Base-by-base conservation (phyloP, 2,888 invertebrate genomes). In the Stenoptilia bipunctidactyla region DNA sequence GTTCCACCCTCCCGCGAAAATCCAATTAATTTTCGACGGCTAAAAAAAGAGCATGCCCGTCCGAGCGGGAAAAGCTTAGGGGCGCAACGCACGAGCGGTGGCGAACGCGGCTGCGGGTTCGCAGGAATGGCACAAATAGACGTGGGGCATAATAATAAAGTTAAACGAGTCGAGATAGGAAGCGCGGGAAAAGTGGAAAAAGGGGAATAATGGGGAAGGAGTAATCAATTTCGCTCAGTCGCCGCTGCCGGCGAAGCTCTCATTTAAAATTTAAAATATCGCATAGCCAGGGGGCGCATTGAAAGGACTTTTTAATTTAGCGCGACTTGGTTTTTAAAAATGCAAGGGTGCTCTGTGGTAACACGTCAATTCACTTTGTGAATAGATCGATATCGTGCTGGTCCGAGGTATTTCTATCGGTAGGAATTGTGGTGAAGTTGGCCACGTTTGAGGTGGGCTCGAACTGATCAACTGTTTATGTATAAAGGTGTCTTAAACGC, bases 171-270 rank as follows among this genome's bases (percentile, higher is more conserved):
- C 65, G 69, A 71, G 68, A 73, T 72, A 70, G 63, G 61, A 66
- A 72, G 67, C 20, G 3, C 59, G 64, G 60, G 66, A 67, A 73
- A 75, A 70, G 68, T 69, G 69, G 72, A 71, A 82, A 76, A 79
- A 77, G 75, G 71, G 76, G 77, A 79, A 82, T 82, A 82, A 82
- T 82, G 69, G 76, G 71, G 76, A 75, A 77, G 71, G 76, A 80
- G 82, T 82, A 83, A 83, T 83, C 83, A 83, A 83, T 83, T 82
- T 80, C 73, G 74, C 70, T 73, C 77, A 77, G 79, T 75, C 72
- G 71, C 57, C 58, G 58, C 67, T 68, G 70, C 64, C 71, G 69
- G 72, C 73, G 69, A 69, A 65, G 69, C 69, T 68, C 76, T 75
- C 77, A 80, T 79, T 84, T 79, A 75, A 76, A 77, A 72, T 79